Conservation (phyloP, 2,888 invertebrate species). For the Sinopyrophorus schimmeli region DNA sequence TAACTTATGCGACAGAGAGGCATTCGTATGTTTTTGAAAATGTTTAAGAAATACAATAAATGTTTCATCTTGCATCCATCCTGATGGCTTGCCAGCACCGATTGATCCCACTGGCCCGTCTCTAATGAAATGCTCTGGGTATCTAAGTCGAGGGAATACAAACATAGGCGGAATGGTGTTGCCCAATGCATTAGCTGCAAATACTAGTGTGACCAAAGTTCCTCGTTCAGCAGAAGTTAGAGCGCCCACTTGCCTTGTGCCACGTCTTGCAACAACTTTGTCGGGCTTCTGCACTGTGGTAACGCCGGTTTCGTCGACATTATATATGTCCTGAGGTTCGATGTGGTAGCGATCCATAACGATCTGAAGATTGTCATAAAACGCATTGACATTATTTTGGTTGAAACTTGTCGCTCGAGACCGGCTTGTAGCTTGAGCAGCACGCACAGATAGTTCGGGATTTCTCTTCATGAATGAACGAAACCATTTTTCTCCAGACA, state of each 20-base stretch:
- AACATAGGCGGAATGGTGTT: constrained; percentile 43
- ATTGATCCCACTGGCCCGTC: constrained; percentile 30
- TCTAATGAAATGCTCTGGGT: constrained; percentile 30
- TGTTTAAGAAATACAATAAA: constrained; percentile 29
- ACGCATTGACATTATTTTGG: constrained; percentile 30
- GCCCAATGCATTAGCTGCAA: constrained; percentile 40
- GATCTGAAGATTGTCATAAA: too few species aligned
- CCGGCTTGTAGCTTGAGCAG: constrained; percentile 29
- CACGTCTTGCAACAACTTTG: constrained; percentile 43
- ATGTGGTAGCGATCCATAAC: constrained; percentile 36
- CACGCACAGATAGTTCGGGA: constrained; percentile 26
- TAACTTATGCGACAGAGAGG: constrained; percentile 15
- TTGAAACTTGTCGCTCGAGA: constrained; percentile 34
- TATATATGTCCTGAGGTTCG: constrained; percentile 46
- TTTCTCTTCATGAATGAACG: constrained; percentile 29
- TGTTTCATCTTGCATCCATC: constrained; percentile 34
- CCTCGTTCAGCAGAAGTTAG: constrained; percentile 44
- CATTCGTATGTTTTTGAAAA: too few species aligned
- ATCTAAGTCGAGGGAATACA: constrained; percentile 40
- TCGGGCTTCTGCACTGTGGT: constrained; percentile 50
- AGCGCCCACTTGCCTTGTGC: constrained; percentile 42
- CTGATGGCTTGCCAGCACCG: constrained; percentile 32
- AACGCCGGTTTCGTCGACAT: constrained; percentile 49
- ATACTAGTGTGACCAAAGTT: constrained; percentile 38
- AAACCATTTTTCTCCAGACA: constrained; percentile 13